phyloP scores from a whole-genome alignment of 2,888 invertebrate species.

The Rhimphoctona megacephalus region DNA sequence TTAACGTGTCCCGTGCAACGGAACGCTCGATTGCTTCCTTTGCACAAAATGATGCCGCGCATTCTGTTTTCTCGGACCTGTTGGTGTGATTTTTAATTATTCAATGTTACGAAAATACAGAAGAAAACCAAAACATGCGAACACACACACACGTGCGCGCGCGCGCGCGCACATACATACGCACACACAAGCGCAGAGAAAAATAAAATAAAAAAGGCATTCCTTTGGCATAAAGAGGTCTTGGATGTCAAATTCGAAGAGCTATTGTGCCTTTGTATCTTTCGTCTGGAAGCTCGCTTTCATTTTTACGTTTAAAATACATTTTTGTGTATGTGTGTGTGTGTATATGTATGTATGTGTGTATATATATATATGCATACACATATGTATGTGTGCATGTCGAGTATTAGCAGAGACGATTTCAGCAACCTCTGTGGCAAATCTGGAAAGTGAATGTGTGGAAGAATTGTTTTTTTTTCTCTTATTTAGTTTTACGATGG shows the following conservation, averaged over 20 bases:
- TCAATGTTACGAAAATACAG: constrained; percentile 78
- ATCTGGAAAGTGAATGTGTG: too few species aligned
- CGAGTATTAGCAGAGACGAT: too few species aligned
- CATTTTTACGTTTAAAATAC: background rate
- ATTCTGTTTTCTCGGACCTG: constrained; percentile 76
- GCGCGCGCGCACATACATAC: background rate
- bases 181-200: constrained; percentile 53
- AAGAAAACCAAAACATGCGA: constrained; percentile 63
- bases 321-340: too few species aligned
- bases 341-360: too few species aligned
- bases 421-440: too few species aligned
- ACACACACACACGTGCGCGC: background rate
- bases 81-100: constrained; percentile 82
- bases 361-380: too few species aligned
- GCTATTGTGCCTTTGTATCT: constrained; percentile 73
- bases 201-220: constrained; percentile 60
- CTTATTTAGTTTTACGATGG: too few species aligned
- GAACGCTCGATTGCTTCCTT: constrained; percentile 46
- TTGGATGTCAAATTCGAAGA: constrained; percentile 76
- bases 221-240: constrained; percentile 74
- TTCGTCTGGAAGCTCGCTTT: constrained; percentile 61
- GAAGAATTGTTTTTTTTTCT: too few species aligned
- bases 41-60: constrained; percentile 72
- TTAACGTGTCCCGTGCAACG: constrained; percentile 61
- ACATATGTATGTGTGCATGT: too few species aligned